phyloP scores from a whole-genome alignment of 2,888 invertebrate genomes.

The Calameuta pallipes region DNA sequence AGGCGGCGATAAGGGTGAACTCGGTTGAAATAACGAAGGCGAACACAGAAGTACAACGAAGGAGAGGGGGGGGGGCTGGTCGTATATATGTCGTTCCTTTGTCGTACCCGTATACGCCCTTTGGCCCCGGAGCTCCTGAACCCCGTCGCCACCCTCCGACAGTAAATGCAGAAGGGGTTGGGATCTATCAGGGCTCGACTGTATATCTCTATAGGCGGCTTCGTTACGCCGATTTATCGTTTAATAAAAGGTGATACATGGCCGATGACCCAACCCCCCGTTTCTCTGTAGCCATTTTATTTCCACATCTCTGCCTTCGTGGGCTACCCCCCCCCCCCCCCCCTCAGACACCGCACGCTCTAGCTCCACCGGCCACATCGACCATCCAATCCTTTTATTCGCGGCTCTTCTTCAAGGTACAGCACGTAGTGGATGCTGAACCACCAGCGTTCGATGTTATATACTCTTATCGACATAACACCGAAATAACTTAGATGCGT shows the following conservation, averaged over 20 bases:
- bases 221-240: conserved; percentile 58
- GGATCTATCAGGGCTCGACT: conserved; percentile 11
- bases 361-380: background rate
- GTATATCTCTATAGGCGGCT: conserved; percentile 41
- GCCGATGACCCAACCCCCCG: conserved; percentile 20
- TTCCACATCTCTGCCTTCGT: background rate
- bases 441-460: too few species aligned
- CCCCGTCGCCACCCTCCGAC: background rate
- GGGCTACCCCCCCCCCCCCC: background rate
- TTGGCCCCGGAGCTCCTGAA: background rate
- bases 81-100: conserved; percentile 31
- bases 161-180: conserved; percentile 12
- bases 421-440: too few species aligned
- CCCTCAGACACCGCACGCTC: too few species aligned
- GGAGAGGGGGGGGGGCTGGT: conserved; percentile 13
- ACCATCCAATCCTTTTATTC: background rate
- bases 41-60: conserved; percentile 33
- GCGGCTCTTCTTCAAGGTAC: background rate
- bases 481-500: conserved; percentile 7
- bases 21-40: conserved; percentile 16
- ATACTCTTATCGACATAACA: background rate
- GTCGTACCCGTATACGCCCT: conserved; percentile 15
- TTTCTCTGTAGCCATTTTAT: conserved; percentile 12
- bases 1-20: too few species aligned
- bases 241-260: conserved; percentile 58